A percentile compares a stretch with the other conserved stretches of the same genome.
phyloP scores from a whole-genome alignment of 1,140 invertebrate genomes.

The Leptestheria dahalacensis region DNA sequence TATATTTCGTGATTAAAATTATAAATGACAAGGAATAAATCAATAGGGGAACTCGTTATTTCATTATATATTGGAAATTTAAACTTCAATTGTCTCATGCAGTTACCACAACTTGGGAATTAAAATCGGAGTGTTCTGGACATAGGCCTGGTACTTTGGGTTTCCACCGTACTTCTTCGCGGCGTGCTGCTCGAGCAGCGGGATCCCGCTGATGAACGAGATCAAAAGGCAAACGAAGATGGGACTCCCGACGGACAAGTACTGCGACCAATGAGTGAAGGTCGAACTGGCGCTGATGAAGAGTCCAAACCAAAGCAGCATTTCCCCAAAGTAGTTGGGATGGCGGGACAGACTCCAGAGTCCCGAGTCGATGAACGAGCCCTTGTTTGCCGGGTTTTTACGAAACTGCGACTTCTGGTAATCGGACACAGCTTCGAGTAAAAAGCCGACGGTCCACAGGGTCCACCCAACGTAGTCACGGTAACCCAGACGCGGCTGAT shows the following conservation, averaged over 20 bases:
- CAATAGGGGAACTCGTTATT: no score
- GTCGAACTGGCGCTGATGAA: conserved; percentile 56
- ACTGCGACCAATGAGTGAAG: conserved; percentile 9
- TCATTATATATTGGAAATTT: neutral
- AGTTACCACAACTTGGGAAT: conserved; percentile 19
- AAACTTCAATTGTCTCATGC: neutral
- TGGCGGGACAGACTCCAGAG: conserved; percentile 79
- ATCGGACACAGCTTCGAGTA: conserved; percentile 78
- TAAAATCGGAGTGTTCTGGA: conserved; percentile 25
- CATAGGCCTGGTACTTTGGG: conserved; percentile 24
- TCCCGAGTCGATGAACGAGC: conserved; percentile 36
- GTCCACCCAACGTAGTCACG: conserved; percentile 62
- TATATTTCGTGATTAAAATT: no score
- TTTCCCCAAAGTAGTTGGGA: conserved; percentile 92
- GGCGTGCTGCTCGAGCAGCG: conserved; percentile 25
- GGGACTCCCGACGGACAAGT: conserved; percentile 25
- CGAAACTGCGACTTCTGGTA: conserved; percentile 79
- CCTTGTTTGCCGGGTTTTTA: conserved; percentile 62
- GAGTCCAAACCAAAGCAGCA: conserved; percentile 84
- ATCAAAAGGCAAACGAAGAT: conserved; percentile 25
- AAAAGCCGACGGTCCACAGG: conserved; percentile 63
- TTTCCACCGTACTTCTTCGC: conserved; percentile 24
- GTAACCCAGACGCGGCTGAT: conserved; percentile 2
- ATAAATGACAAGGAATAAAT: no score
- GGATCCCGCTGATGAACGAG: conserved; percentile 27